Percentiles rank a stretch among this genome's conserved stretches.
phyloP scores from a whole-genome alignment of 2,888 invertebrate species.

The Parthenolecanium corni region DNA sequence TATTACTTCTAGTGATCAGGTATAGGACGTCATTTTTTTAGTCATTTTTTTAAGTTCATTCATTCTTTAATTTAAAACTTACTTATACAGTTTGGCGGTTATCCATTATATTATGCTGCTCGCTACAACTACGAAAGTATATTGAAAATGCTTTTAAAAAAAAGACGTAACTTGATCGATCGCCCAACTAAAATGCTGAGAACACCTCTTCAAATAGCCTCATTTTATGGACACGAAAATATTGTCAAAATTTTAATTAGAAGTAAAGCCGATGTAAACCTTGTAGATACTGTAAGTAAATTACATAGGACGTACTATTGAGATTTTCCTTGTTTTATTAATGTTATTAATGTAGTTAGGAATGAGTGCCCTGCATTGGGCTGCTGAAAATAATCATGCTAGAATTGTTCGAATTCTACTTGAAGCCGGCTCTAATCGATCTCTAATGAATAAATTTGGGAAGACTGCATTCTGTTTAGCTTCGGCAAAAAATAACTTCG shows the following conservation, averaged over 20 bases:
- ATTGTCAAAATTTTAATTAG: constrained; percentile 58
- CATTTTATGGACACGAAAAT: constrained; percentile 65
- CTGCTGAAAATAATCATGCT: constrained; percentile 67
- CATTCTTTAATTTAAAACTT: not conserved
- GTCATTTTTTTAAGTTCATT: not conserved
- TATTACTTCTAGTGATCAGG: constrained; percentile 5
- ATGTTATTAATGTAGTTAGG: constrained; percentile 46
- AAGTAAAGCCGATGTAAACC: constrained; percentile 59
- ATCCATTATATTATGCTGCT: constrained; percentile 15
- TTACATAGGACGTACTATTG: not conserved
- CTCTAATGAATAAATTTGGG: constrained; percentile 57
- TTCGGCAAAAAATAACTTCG: constrained; percentile 42
- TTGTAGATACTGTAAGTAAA: constrained; percentile 58
- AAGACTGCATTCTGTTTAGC: constrained; percentile 59
- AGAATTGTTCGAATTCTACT: constrained; percentile 57
- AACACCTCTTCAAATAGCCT: constrained; percentile 81
- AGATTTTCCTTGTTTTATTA: not conserved
- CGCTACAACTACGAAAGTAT: constrained; percentile 1
- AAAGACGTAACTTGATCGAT: constrained; percentile 36
- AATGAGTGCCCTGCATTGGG: constrained; percentile 93
- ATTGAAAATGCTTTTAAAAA: constrained; percentile 3
- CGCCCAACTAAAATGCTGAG: constrained; percentile 77
- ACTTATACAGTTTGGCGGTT: not conserved
- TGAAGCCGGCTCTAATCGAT: constrained; percentile 59
- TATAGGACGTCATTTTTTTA: not conserved